Conservation (phyloP, 2,113 vertebrate genomes). For the Caranx ignobilis region DNA sequence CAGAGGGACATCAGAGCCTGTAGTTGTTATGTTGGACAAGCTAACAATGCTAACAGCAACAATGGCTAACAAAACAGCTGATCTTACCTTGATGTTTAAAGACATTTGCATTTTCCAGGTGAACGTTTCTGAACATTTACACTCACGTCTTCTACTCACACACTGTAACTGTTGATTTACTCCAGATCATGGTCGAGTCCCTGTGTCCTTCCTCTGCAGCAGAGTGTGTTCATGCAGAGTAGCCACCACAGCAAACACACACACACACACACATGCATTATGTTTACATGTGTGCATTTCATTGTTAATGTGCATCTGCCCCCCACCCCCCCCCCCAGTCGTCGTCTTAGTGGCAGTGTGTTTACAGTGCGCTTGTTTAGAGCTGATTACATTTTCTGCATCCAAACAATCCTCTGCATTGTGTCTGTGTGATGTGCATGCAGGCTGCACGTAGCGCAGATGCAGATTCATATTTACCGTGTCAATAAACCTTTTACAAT, state of each 20-base stretch:
- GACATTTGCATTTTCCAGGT: no score
- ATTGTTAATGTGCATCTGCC: slow-evolving; percentile 18
- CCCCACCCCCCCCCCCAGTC: background rate
- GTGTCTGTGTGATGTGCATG: slow-evolving; percentile 59
- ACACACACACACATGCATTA: background rate
- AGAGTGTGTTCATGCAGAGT: slow-evolving; percentile 5
- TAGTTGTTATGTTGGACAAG: no score
- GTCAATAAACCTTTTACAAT: slow-evolving; percentile 73
- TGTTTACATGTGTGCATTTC: slow-evolving; percentile 19
- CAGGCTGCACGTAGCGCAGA: slow-evolving; percentile 41
- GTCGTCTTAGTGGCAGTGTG: background rate
- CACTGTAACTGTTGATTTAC: no score
- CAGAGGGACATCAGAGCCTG: no score
- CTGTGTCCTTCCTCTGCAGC: background rate
- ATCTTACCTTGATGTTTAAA: no score
- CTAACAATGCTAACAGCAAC: no score
- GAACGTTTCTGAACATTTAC: no score
- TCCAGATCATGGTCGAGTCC: no score
- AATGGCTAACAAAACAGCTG: no score
- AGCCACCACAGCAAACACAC: no score
- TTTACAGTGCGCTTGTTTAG: slow-evolving; percentile 44
- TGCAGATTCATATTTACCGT: slow-evolving; percentile 70
- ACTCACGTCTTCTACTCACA: no score
- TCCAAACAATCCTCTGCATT: slow-evolving; percentile 59
- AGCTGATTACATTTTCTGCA: slow-evolving; percentile 65